Evolutionary conservation across 2,113 vertebrate genomes (phyloP).

Genomic region (Suricata suricatta): DNA sequence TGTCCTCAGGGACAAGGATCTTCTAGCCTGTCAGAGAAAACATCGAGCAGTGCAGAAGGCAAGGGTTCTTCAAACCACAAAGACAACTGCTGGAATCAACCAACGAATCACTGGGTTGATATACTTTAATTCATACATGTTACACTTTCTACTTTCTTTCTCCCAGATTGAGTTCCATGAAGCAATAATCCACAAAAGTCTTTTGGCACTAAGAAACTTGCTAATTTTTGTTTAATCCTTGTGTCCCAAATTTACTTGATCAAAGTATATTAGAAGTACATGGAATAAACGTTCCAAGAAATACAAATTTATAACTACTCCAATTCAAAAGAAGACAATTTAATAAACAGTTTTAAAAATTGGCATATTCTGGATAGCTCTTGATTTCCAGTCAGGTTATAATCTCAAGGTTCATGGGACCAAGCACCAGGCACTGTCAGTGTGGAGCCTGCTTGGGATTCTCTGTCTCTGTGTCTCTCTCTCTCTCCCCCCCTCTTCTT

Average conservation of each 20-base stretch:
- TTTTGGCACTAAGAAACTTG: not conserved
- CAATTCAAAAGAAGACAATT: conserved; percentile 12
- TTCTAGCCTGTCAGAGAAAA: not conserved
- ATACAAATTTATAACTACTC: not conserved
- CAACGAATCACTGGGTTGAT: not conserved
- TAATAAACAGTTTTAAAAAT: too few relatives aligned
- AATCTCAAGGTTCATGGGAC: too few relatives aligned
- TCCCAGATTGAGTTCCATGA: not conserved
- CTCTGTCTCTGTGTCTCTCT: too few relatives aligned
- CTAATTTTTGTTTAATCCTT: not conserved
- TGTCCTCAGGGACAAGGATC: not conserved
- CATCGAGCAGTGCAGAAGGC: not conserved
- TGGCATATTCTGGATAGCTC: not conserved
- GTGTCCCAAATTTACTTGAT: not conserved
- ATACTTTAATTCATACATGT: not conserved
- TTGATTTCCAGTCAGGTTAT: too few relatives aligned
- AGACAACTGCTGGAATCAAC: not conserved
- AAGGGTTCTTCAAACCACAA: not conserved
- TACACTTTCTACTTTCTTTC: not conserved
- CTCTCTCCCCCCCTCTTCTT: too few relatives aligned
- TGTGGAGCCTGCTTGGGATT: too few relatives aligned
- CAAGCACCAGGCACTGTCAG: too few relatives aligned
- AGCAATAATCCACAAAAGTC: not conserved
- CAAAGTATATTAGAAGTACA: not conserved
- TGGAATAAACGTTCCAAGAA: not conserved